These are phyloP conservation scores for Tachina grossa DNA, from an alignment of 2,888 invertebrate genomes.

Conservation along the genomic window DNA sequence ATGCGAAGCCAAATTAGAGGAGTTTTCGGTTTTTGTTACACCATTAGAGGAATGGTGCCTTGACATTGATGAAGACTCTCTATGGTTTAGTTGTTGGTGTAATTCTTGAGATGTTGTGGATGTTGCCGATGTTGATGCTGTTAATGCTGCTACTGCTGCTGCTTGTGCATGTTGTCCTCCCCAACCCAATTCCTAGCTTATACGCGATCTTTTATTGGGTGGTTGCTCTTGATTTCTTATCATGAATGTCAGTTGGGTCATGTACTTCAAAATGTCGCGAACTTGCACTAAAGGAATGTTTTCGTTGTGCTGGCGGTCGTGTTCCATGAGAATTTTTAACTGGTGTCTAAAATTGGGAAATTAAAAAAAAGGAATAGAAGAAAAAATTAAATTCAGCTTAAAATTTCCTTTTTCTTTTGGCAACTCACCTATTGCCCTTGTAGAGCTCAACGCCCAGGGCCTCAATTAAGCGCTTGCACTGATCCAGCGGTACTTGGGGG, in stretches of 20 bases:
- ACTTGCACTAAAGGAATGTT: conserved; percentile 91
- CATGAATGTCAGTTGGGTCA: conserved; percentile 95
- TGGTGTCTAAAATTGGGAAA: conserved; percentile 85
- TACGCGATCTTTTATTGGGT: conserved; percentile 81
- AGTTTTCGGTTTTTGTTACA: conserved; percentile 50
- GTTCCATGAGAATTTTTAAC: conserved; percentile 89
- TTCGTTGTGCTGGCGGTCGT: conserved; percentile 89
- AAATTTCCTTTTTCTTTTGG: not conserved
- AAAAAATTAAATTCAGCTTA: not conserved
- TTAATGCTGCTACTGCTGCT: conserved; percentile 74
- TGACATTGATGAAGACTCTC: conserved; percentile 48
- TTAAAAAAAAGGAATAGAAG: not conserved
- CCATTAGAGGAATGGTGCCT: conserved; percentile 39
- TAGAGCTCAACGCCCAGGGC: conserved; percentile 91
- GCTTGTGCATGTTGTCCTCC: conserved; percentile 81
- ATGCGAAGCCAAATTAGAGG: conserved; percentile 22
- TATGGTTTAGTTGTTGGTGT: conserved; percentile 66
- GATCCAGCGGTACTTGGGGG: conserved; percentile 88
- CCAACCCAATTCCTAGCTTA: conserved; percentile 84
- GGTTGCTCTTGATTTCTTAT: conserved; percentile 84
- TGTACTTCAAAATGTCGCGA: conserved; percentile 91
- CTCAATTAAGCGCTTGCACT: conserved; percentile 91
- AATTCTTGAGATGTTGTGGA: conserved; percentile 69
- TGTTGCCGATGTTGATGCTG: conserved; percentile 74
- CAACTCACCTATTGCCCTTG: conserved; percentile 90